phyloP scores from a whole-genome alignment of 1,140 invertebrate species.

The Drosophila varians region DNA sequence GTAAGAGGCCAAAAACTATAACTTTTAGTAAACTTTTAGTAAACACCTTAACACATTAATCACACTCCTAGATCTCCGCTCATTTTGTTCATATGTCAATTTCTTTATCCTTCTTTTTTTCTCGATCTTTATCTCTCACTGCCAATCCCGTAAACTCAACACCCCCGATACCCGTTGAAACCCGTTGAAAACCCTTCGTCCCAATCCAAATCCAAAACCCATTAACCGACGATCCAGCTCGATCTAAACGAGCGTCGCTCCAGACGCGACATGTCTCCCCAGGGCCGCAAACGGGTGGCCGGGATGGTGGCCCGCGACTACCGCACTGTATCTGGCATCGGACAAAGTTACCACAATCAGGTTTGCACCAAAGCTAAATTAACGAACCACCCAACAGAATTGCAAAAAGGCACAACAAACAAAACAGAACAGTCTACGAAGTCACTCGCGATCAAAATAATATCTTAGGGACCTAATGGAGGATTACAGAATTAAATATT shows the following conservation, averaged over 20 bases:
- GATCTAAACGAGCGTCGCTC: slow-evolving; percentile 84
- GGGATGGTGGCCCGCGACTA: slow-evolving; percentile 87
- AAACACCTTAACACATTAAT: slow-evolving; percentile 25
- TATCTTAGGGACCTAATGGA: neutral
- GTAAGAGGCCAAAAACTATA: slow-evolving; percentile 11
- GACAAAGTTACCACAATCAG: slow-evolving; percentile 84
- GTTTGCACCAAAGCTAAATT: slow-evolving; percentile 80
- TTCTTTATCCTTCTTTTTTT: slow-evolving; percentile 61
- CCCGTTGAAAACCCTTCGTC: slow-evolving; percentile 13
- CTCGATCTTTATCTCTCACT: slow-evolving; percentile 33
- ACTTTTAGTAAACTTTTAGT: slow-evolving; percentile 24
- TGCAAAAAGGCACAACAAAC: slow-evolving; percentile 17
- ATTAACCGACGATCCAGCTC: slow-evolving; percentile 59
- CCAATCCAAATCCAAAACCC: slow-evolving; percentile 16
- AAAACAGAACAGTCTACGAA: slow-evolving; percentile 47
- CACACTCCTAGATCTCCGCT: slow-evolving; percentile 32
- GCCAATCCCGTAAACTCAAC: slow-evolving; percentile 2
- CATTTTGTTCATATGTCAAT: slow-evolving; percentile 66
- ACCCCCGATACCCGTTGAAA: neutral
- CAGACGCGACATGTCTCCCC: slow-evolving; percentile 91
- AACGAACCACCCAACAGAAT: slow-evolving; percentile 34
- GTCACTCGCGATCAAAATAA: slow-evolving; percentile 3
- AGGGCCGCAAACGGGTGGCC: slow-evolving; percentile 88
- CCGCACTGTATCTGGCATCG: slow-evolving; percentile 84
- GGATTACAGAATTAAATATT: too few species aligned